These are phyloP conservation scores for Mesocentrotus franciscanus DNA, from an alignment of 53 echinoderm and acorn worm genomes.

Conservation along the genomic window DNA sequence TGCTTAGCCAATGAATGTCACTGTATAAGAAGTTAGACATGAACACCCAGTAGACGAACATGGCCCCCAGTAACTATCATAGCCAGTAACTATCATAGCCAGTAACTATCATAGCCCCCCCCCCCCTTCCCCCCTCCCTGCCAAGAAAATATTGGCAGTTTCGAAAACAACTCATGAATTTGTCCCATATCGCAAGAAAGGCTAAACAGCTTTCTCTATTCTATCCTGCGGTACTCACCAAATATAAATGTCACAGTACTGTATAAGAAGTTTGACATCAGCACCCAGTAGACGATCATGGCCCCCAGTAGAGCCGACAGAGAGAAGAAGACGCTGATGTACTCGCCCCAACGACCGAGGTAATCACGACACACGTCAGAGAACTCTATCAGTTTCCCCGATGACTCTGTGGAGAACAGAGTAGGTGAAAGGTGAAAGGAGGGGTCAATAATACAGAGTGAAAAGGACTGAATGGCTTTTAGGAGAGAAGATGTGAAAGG, in stretches of 20 bases:
- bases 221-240: constrained; percentile 66
- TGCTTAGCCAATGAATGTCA: constrained; percentile 86
- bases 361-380: constrained; percentile 89
- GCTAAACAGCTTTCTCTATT: too few species aligned
- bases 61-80: constrained; percentile 78
- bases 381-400: constrained; percentile 83
- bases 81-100: too few species aligned
- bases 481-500: too few species aligned
- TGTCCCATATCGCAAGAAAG: too few species aligned
- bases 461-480: too few species aligned
- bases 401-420: constrained; percentile 69
- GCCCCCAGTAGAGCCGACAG: constrained; percentile 90
- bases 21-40: constrained; percentile 97
- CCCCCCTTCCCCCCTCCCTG: too few species aligned
- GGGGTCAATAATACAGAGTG: not conserved
- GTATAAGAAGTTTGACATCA: constrained; percentile 96
- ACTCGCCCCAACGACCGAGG: constrained; percentile 83
- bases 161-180: too few species aligned
- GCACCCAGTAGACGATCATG: constrained; percentile 99
- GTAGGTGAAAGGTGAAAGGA: not conserved
- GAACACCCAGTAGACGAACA: constrained; percentile 99
- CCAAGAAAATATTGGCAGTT: too few species aligned
- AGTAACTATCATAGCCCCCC: too few species aligned
- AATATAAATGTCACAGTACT: constrained; percentile 91
- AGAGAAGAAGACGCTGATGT: constrained; percentile 85